Conservation (phyloP, 2,888 invertebrate species). For the Leucozona laternaria region DNA sequence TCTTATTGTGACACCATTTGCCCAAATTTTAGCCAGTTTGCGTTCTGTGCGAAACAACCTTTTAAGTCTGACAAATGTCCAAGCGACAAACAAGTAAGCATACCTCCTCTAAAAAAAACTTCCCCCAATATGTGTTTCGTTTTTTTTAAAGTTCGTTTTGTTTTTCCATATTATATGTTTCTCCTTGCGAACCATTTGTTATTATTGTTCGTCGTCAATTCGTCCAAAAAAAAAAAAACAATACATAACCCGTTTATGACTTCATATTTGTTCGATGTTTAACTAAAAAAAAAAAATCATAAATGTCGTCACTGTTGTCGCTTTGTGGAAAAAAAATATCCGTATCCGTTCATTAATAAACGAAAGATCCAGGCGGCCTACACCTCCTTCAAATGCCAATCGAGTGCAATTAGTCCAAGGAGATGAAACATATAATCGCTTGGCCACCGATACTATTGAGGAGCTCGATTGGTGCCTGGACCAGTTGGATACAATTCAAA, state of each 20-base stretch:
- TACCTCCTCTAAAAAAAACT: constrained; percentile 45
- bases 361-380: constrained; percentile 84
- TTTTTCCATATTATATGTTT: constrained; percentile 47
- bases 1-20: constrained; percentile 99
- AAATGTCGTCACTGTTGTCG: constrained; percentile 62
- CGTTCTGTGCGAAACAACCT: constrained; percentile 99
- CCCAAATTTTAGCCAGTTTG: constrained; percentile 99
- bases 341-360: constrained; percentile 62
- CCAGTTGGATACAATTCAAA: constrained; percentile 99
- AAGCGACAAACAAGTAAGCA: constrained; percentile 89
- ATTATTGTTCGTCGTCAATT: constrained; percentile 19
- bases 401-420: constrained; percentile 84
- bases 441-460: constrained; percentile 98
- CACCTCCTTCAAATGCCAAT: constrained; percentile 82
- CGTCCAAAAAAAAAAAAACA: not conserved
- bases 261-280: constrained; percentile 15
- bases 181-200: constrained; percentile 9
- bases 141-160: constrained; percentile 42
- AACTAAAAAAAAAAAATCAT: constrained; percentile 2
- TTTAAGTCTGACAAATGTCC: constrained; percentile 97
- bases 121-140: constrained; percentile 58
- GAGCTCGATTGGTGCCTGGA: constrained; percentile 99
- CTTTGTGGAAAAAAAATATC: constrained; percentile 77
- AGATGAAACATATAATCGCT: constrained; percentile 96
- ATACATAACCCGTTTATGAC: not conserved